Evolutionary conservation across 2,888 invertebrate genomes (phyloP).

Genomic region (Brachypalpus laphriformis): DNA sequence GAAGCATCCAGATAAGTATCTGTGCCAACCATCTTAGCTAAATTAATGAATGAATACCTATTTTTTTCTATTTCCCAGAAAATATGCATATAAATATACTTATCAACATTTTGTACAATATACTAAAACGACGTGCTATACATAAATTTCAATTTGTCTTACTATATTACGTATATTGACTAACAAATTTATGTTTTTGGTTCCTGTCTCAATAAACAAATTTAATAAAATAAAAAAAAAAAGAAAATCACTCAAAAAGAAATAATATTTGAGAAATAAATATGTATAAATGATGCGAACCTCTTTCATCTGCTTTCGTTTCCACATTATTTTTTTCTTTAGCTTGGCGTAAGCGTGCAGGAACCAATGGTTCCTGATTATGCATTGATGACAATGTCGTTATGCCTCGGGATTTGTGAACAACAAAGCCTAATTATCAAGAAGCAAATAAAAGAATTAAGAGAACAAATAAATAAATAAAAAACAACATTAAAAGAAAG

Average conservation of each 20-base stretch:
- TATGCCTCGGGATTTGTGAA: slow-evolving; percentile 90
- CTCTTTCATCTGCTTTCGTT: slow-evolving; percentile 88
- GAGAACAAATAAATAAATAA: slow-evolving; percentile 21
- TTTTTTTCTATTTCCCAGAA: not conserved
- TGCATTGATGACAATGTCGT: slow-evolving; percentile 89
- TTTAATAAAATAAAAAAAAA: slow-evolving; percentile 1
- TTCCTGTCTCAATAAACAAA: not conserved
- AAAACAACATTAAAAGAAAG: slow-evolving; percentile 26
- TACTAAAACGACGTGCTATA: too few relatives aligned
- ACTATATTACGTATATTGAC: slow-evolving; percentile 12
- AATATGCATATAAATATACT: not conserved
- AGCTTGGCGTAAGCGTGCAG: slow-evolving; percentile 85
- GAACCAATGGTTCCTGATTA: slow-evolving; percentile 84
- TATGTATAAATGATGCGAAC: slow-evolving; percentile 78
- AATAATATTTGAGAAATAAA: slow-evolving; percentile 63
- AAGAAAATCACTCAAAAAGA: slow-evolving; percentile 55
- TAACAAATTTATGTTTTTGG: slow-evolving; percentile 37
- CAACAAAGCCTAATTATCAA: slow-evolving; percentile 86
- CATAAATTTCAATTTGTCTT: not conserved
- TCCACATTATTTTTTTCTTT: slow-evolving; percentile 87
- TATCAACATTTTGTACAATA: not conserved
- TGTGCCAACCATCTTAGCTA: too few relatives aligned
- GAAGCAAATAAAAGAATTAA: slow-evolving; percentile 38
- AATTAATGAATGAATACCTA: too few relatives aligned
- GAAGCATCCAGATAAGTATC: too few relatives aligned